Percentiles rank a stretch among this genome's conserved stretches.
phyloP scores from a whole-genome alignment of 2,888 invertebrate species.

The Piscicola geometra region DNA sequence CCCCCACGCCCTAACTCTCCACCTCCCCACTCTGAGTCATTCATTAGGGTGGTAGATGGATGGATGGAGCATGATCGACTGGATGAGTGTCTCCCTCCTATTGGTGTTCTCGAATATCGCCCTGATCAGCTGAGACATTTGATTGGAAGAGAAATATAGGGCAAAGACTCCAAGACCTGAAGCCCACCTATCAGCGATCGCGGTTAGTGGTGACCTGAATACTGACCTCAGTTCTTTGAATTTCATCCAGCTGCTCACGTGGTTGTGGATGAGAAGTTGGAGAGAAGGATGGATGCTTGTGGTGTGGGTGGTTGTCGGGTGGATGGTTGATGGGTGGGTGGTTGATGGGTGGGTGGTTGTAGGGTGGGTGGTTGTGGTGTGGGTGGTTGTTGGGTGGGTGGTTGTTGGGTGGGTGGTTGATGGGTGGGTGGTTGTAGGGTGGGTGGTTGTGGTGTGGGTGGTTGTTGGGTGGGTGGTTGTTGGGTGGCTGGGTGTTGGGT shows the following conservation, averaged over 20 bases:
- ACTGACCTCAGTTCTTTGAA: conserved; percentile 41
- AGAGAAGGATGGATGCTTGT: background rate
- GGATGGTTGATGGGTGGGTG: too few species aligned
- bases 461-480: too few species aligned
- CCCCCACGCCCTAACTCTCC: too few species aligned
- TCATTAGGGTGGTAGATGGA: conserved; percentile 25
- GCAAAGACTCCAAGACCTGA: conserved; percentile 45
- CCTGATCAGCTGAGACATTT: conserved; percentile 40
- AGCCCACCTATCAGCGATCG: conserved; percentile 44
- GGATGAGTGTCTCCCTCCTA: conserved; percentile 40
- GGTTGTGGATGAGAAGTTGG: background rate
- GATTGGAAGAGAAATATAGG: conserved; percentile 41
- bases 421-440: too few species aligned
- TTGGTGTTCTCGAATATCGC: conserved; percentile 45
- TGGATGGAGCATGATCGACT: conserved; percentile 35
- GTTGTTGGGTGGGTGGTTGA: too few species aligned
- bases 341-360: too few species aligned
- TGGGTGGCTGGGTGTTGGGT: too few species aligned
- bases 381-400: too few species aligned
- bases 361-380: too few species aligned
- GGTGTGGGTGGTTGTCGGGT: background rate
- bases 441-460: too few species aligned
- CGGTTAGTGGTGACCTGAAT: conserved; percentile 38
- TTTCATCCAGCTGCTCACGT: conserved; percentile 42
- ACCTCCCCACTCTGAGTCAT: too few species aligned